Percentiles rank a stretch among this genome's conserved stretches.
Conservation (phyloP, 2,113 vertebrate genomes). For the Apodemus speciosus region DNA sequence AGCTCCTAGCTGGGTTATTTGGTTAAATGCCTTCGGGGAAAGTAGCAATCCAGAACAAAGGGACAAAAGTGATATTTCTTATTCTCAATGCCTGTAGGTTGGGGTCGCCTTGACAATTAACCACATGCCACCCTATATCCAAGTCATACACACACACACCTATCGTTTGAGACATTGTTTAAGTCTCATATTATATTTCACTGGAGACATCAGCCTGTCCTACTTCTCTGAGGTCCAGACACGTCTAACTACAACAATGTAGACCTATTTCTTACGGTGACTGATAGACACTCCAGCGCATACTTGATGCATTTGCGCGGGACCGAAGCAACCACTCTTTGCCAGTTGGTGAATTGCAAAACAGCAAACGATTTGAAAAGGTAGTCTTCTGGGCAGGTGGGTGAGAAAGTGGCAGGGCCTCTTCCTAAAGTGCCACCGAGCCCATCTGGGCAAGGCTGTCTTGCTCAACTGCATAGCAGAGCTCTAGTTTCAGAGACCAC, state of each 20-base stretch:
- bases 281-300: background rate
- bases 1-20: constrained; percentile 70
- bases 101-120: background rate
- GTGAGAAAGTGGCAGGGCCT: background rate
- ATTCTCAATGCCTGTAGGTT: constrained; percentile 39
- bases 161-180: constrained; percentile 6
- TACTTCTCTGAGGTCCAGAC: background rate
- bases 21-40: constrained; percentile 68
- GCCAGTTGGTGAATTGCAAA: background rate
- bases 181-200: constrained; percentile 33
- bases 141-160: constrained; percentile 1
- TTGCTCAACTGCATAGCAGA: background rate
- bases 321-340: background rate
- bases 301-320: background rate
- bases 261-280: background rate
- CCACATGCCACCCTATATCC: background rate
- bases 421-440: background rate
- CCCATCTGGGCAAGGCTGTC: background rate
- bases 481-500: background rate
- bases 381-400: background rate
- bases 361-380: background rate
- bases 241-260: background rate
- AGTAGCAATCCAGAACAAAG: constrained; percentile 54
- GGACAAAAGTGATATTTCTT: constrained; percentile 32
- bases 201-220: background rate